Conservation (phyloP, 2,888 invertebrate genomes). For the Oscheius sp. region DNA sequence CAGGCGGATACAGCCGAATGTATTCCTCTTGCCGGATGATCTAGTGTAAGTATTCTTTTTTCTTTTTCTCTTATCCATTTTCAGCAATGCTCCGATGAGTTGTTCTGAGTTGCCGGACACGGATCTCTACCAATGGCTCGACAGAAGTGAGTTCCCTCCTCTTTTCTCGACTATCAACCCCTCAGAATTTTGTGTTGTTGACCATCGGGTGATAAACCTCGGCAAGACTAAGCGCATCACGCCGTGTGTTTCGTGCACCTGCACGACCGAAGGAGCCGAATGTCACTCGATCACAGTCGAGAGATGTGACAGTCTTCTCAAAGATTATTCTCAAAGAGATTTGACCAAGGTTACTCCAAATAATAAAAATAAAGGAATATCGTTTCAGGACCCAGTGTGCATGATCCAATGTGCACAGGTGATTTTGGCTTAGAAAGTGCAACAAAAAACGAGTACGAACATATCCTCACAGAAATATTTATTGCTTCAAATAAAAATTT, state of each 20-base stretch:
- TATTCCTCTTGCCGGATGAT: conserved; percentile 84
- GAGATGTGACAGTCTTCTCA: conserved; percentile 57
- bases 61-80: conserved; percentile 7
- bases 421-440: conserved; percentile 7
- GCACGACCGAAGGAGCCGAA: conserved; percentile 72
- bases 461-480: neutral
- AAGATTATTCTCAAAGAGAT: conserved; percentile 56
- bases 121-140: conserved; percentile 71
- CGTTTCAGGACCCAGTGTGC: conserved; percentile 52
- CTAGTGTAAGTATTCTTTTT: conserved; percentile 60
- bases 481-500: no score
- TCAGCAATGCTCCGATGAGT: conserved; percentile 71
- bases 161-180: neutral
- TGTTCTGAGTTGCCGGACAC: conserved; percentile 69
- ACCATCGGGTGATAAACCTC: conserved; percentile 68
- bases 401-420: conserved; percentile 50
- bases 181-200: conserved; percentile 72
- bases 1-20: conserved; percentile 86
- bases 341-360: conserved; percentile 46
- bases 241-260: conserved; percentile 73
- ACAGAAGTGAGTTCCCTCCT: conserved; percentile 61
- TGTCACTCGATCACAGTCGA: conserved; percentile 71
- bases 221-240: conserved; percentile 71
- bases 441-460: conserved; percentile 22
- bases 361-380: neutral